phyloP scores from a whole-genome alignment of 1,140 invertebrate species.

The Drosophila pseudoananassae region DNA sequence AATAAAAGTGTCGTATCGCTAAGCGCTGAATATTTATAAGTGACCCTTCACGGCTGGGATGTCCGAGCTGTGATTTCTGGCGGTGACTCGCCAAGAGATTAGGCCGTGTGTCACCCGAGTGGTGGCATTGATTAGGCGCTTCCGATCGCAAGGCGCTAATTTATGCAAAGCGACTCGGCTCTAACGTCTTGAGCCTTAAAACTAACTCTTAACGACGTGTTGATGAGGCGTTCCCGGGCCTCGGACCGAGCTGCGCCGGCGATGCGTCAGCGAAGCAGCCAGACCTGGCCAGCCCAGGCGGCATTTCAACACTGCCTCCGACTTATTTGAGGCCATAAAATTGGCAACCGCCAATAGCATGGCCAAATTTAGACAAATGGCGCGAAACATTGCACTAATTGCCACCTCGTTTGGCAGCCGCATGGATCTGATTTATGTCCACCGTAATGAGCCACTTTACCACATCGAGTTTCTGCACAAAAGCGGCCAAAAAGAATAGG shows the following conservation, averaged over 20 bases:
- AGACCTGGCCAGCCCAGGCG: neutral
- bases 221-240: constrained; percentile 3
- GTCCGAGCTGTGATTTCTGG: neutral
- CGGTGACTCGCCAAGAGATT: constrained; percentile 3
- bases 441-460: constrained; percentile 31
- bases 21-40: constrained; percentile 47
- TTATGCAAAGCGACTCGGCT: constrained; percentile 31
- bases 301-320: constrained; percentile 52
- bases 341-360: constrained; percentile 50
- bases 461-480: constrained; percentile 3
- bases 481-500: constrained; percentile 6
- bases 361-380: constrained; percentile 53
- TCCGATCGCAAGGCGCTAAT: constrained; percentile 35
- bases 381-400: constrained; percentile 52
- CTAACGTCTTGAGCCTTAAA: constrained; percentile 4
- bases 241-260: neutral
- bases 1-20: constrained; percentile 35
- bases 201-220: constrained; percentile 18
- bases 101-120: constrained; percentile 9
- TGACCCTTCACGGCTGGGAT: neutral
- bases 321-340: constrained; percentile 49
- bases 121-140: constrained; percentile 24
- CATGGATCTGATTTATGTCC: constrained; percentile 46
- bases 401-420: constrained; percentile 43
- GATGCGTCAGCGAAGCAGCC: constrained; percentile 18